Base-by-base conservation (phyloP, 2,797 vertebrate species). In the Chaetophractus vellerosus region DNA sequence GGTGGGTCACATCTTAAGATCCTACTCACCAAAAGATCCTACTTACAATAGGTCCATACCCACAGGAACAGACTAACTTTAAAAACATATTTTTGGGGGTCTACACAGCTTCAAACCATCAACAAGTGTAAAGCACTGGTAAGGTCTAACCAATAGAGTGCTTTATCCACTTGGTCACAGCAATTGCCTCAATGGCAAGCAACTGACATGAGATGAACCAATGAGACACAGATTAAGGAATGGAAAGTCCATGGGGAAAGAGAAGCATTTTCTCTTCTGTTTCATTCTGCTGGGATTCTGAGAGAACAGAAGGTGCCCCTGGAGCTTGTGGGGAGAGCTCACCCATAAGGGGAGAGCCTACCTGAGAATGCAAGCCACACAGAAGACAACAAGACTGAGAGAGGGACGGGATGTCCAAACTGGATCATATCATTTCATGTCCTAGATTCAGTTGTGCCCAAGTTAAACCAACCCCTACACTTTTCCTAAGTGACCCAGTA, bases 381-480 rank as follows among this genome's bases (percentile, higher is more conserved):
- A 55, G 36, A 89, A 59, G 59, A 93, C 21, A 93, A 45, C 63
- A 78, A 78, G 14, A 36, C 48, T 80, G 82, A 86, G 55, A 41
- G 48, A 45, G 9, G 15, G n/a, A 5, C 80, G 84, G 68, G 69
- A 64, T 72, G 10, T 45, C 36, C 28, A 86, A 72, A 38, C 48
- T 48, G 36, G 9, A 81, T 18, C 12, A 2, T 33, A n/a, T 74
- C 18, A 69, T 83, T 63, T 94, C 36, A 80, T 33, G 36, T 50
- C 64, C 41, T 79, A 38, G 31, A 68, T 68, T 33, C 19, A n/a
- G 26, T 82, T 61, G n/a, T 93, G n/a, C n/a, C 23, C 79, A 57
- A 52, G 18, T 84, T 69, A 69, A 36, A 59, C 5, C 80, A 80
- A 74, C 3, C 15, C 23, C 61, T 9, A 26, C 33, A 55, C 28